Evolutionary conservation across 2,113 vertebrate genomes (phyloP).

Genomic region (Chrysemys picta): DNA sequence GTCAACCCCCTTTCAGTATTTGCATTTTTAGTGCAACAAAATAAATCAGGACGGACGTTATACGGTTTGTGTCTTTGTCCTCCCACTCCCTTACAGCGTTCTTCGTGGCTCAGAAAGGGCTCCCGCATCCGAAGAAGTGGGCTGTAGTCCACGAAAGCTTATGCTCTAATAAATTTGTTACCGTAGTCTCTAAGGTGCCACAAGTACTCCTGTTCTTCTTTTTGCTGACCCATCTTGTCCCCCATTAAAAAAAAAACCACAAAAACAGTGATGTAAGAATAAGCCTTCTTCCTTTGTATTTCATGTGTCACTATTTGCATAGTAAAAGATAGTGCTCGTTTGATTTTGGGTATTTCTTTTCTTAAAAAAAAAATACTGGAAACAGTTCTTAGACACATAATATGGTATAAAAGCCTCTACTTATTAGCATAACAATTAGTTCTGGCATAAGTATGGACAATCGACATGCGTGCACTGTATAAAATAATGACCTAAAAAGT

Average conservation of each 20-base stretch:
- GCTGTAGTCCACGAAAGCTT: no score
- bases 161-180: no score
- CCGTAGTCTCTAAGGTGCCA: no score
- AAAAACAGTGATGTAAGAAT: neutral
- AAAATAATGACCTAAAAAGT: neutral
- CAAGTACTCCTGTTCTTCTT: no score
- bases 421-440: neutral
- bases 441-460: neutral
- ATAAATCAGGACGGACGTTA: neutral
- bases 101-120: neutral
- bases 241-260: no score
- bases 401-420: neutral
- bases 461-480: neutral
- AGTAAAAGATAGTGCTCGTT: neutral
- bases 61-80: neutral
- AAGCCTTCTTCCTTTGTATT: neutral
- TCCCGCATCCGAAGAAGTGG: no score
- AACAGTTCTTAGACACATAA: conserved; percentile 11
- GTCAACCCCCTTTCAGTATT: neutral
- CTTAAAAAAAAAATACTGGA: neutral
- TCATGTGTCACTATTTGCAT: neutral
- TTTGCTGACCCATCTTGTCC: no score
- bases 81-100: neutral
- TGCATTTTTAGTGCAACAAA: neutral
- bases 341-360: neutral